Evolutionary conservation across 1,140 invertebrate genomes (phyloP).

Genomic region (Anthonomus grandis): DNA sequence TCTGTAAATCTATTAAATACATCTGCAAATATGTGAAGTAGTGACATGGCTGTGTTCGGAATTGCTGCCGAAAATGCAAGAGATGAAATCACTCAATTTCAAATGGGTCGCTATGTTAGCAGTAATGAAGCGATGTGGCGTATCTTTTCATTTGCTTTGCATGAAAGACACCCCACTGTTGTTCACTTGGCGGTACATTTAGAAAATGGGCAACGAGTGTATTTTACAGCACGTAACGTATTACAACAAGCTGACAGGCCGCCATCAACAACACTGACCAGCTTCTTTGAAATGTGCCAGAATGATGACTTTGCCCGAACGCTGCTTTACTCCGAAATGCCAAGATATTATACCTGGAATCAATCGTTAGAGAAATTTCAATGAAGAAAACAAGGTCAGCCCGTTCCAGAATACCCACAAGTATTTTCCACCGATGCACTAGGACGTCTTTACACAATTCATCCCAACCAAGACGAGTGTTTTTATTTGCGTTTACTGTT

Average conservation of each 20-base stretch:
- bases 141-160: slow-evolving; percentile 44
- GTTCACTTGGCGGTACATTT: slow-evolving; percentile 52
- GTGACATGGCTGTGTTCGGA: slow-evolving; percentile 35
- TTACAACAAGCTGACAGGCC: slow-evolving; percentile 12
- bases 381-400: slow-evolving; percentile 43
- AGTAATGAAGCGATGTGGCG: slow-evolving; percentile 50
- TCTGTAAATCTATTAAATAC: slow-evolving; percentile 46
- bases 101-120: slow-evolving; percentile 50
- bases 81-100: slow-evolving; percentile 45
- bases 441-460: slow-evolving; percentile 44
- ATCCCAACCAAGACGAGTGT: slow-evolving; percentile 49
- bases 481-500: slow-evolving; percentile 51
- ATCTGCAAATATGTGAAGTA: slow-evolving; percentile 42
- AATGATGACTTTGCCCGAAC: slow-evolving; percentile 48
- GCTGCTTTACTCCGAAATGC: slow-evolving; percentile 49
- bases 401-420: slow-evolving; percentile 38
- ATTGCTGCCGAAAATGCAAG: slow-evolving; percentile 9
- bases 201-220: slow-evolving; percentile 48
- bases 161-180: slow-evolving; percentile 49
- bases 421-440: slow-evolving; percentile 43
- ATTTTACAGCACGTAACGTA: slow-evolving; percentile 42
- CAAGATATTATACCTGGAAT: slow-evolving; percentile 50
- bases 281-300: slow-evolving; percentile 48
- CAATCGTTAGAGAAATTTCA: slow-evolving; percentile 40
- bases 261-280: slow-evolving; percentile 36